Percentiles rank a stretch among this genome's conserved stretches.
Evolutionary conservation across 2,888 invertebrate genomes (phyloP).

Genomic region (Aphodius sticticus): DNA sequence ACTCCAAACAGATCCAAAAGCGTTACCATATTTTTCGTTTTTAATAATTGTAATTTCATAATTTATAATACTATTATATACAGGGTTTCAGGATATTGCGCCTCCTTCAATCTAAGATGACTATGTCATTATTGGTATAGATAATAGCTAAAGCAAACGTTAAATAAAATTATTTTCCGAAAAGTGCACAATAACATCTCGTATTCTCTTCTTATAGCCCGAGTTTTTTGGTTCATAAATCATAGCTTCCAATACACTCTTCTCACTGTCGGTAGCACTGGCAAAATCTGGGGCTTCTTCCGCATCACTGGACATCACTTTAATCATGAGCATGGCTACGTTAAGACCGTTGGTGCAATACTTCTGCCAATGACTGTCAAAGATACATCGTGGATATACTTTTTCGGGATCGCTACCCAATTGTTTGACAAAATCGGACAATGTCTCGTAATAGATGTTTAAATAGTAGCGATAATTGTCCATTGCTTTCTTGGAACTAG

Average conservation of each 20-base stretch:
- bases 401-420: constrained; percentile 38
- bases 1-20: too few species aligned
- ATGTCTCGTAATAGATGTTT: constrained; percentile 30
- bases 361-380: constrained; percentile 46
- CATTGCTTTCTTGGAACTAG: constrained; percentile 23
- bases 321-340: constrained; percentile 45
- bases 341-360: constrained; percentile 45
- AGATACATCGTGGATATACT: constrained; percentile 44
- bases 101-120: too few species aligned
- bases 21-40: too few species aligned
- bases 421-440: constrained; percentile 16
- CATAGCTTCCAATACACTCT: constrained; percentile 12
- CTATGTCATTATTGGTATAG: too few species aligned
- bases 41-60: too few species aligned
- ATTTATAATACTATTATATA: too few species aligned
- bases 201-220: constrained; percentile 14
- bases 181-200: constrained; percentile 25
- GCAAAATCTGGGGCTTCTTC: constrained; percentile 44
- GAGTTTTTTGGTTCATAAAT: constrained; percentile 20
- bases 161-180: constrained; percentile 20
- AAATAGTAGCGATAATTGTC: constrained; percentile 28
- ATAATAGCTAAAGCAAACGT: neutral
- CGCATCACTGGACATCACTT: constrained; percentile 44
- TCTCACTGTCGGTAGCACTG: constrained; percentile 10
- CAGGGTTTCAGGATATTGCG: too few species aligned